Evolutionary conservation across 1,140 invertebrate genomes (phyloP).

Genomic region (Nasonia vitripennis): DNA sequence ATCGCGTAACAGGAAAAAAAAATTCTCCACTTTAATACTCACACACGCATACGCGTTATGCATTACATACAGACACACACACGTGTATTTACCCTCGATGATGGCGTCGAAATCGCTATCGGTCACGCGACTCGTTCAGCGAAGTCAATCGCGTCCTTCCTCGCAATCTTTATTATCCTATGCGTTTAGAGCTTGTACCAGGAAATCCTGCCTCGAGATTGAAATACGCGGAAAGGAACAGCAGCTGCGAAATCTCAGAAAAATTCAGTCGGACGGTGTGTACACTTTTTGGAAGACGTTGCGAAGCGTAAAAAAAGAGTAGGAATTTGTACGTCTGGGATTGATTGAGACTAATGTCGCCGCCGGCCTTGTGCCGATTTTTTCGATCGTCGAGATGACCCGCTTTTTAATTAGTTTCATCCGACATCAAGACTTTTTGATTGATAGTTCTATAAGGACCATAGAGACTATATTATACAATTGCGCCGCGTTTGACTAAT

Average conservation of each 20-base stretch:
- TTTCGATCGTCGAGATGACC: background rate
- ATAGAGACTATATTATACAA: too few species aligned
- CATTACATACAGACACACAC: background rate
- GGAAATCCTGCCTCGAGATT: background rate
- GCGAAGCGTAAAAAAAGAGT: too few species aligned
- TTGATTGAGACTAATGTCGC: background rate
- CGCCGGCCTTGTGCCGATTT: background rate
- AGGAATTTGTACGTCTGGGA: background rate
- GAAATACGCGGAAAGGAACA: background rate
- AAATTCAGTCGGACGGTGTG: background rate
- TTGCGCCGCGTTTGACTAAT: background rate
- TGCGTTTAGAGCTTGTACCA: background rate
- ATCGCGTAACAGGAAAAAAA: background rate
- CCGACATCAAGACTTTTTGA: too few species aligned
- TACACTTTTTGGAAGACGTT: background rate
- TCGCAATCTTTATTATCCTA: slow-evolving; percentile 1
- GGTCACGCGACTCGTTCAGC: background rate
- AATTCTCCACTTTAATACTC: background rate
- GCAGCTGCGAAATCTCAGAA: background rate
- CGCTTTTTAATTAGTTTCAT: background rate
- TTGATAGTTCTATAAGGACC: too few species aligned
- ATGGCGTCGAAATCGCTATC: background rate
- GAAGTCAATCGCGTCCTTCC: background rate
- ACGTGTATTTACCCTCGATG: background rate
- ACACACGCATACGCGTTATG: background rate